These are phyloP conservation scores for Branchipolynoe longqiensis DNA, from an alignment of 2,888 invertebrate species.

Conservation along the genomic window DNA sequence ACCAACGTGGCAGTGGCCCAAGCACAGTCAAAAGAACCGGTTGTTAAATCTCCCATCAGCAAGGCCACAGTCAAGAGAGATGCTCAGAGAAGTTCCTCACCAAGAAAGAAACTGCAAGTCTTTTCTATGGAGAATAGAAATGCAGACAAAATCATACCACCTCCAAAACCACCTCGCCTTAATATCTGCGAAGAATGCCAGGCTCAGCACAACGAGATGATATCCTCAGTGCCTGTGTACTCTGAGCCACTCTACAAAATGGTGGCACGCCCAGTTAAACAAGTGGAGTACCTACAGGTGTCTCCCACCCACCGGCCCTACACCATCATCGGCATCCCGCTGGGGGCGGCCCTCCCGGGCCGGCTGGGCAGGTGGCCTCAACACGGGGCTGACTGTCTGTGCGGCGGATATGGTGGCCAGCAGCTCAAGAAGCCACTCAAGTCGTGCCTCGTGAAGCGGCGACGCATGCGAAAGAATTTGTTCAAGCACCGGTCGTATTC, in stretches of 20 bases:
- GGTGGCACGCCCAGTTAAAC: conserved; percentile 57
- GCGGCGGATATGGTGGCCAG: conserved; percentile 9
- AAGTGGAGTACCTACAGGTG: conserved; percentile 64
- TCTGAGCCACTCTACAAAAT: conserved; percentile 45
- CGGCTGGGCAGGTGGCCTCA: neutral
- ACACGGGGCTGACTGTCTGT: neutral
- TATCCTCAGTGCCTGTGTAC: conserved; percentile 14
- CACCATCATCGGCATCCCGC: conserved; percentile 4
- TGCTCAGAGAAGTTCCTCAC: neutral
- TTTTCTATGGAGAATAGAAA: neutral
- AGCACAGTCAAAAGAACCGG: too few species aligned
- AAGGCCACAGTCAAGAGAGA: neutral
- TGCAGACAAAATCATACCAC: conserved; percentile 25
- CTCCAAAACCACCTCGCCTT: conserved; percentile 60
- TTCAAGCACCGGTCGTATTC: conserved; percentile 66
- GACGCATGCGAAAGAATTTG: neutral
- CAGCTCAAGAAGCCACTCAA: conserved; percentile 61
- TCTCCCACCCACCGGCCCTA: conserved; percentile 59
- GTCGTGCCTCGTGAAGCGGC: conserved; percentile 63
- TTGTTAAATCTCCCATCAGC: neutral
- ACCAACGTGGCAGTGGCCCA: neutral
- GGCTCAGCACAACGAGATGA: conserved; percentile 1
- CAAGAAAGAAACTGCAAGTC: neutral
- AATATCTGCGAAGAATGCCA: conserved; percentile 56
- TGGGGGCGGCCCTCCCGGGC: neutral